Conservation (phyloP, 2,797 vertebrate genomes). For the Crax fasciolata region DNA sequence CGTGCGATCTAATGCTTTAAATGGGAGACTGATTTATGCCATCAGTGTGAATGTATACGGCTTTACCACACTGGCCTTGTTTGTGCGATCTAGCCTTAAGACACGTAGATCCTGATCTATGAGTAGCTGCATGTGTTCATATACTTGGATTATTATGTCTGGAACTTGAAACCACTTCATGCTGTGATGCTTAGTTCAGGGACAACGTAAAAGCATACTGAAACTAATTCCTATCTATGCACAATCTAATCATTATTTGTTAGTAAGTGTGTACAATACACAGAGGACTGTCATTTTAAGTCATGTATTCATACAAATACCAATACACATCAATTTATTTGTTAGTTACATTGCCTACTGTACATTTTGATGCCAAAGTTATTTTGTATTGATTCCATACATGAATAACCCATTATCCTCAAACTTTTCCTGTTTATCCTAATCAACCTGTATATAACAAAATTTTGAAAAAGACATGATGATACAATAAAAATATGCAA, state of each 20-base stretch:
- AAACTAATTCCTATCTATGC: conserved; percentile 17
- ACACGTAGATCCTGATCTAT: conserved; percentile 54
- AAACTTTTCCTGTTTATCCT: neutral
- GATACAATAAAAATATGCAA: neutral
- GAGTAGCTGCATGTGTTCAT: conserved; percentile 43
- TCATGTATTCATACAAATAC: neutral
- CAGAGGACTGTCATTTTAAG: neutral
- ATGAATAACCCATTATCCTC: neutral
- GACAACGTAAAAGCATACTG: conserved; percentile 60
- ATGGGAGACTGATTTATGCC: neutral
- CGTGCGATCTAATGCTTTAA: neutral
- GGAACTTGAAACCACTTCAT: conserved; percentile 71
- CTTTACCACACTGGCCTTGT: neutral
- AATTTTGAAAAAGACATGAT: neutral
- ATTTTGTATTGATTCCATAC: neutral
- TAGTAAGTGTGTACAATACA: neutral
- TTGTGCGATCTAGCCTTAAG: neutral
- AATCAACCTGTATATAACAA: neutral
- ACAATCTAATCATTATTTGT: neutral
- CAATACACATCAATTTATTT: neutral
- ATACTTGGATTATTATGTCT: conserved; percentile 80
- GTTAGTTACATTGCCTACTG: too few species aligned
- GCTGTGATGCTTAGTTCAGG: conserved; percentile 76
- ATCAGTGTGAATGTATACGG: neutral
- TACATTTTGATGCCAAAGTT: neutral